Base-by-base conservation (phyloP, 64 coral and sea anemone genomes). In the Stichodactyla mertensii region DNA sequence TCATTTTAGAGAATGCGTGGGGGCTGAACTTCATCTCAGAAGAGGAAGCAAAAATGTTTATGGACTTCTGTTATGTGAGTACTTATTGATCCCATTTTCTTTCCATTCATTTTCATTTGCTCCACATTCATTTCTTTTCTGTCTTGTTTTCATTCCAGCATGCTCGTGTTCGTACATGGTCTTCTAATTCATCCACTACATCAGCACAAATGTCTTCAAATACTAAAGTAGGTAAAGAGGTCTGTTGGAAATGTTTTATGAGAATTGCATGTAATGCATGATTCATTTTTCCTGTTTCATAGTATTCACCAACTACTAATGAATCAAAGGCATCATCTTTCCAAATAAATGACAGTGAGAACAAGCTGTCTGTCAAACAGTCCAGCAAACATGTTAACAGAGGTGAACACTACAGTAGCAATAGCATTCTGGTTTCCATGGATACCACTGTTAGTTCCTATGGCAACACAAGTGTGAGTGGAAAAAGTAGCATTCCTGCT, bases 1-100 rank as follows among this genome's bases (percentile, higher is more conserved):
- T 86, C 55, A 82, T 52, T 13, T 16, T 52, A 98, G 96, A 92
- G 70, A 98, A 95, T 91, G 93, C 93, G 10, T 98, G 96, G 96
- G 96, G 96, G 86, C 59, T 98, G 31, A 98, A 98, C 66, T 98
- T 98, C 84, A 85, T 98, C 71, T 98, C 96, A 54, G 93, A 89
- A 87, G 93, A 95, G 57, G 93, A 99, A 84, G 97, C 97, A 59
- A 82, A 89, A 11, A 92, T 88, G 80, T 99, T 95, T 77, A 83
- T 95, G 71, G 87, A 94, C 69, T 99, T 99, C 82, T 99, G 97
- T 64, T 84, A 87, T 85, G 93, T 94, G 69, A 94, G 95, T 89
- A 77, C 8, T 84, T 57, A 16, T 54, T 16, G 20, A 28, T 51
- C 23, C 16, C 16, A 51, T 79, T 79, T 79, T 52, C 70, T 45